Conservation (phyloP, 2,888 invertebrate genomes). For the Athrips mouffetella region DNA sequence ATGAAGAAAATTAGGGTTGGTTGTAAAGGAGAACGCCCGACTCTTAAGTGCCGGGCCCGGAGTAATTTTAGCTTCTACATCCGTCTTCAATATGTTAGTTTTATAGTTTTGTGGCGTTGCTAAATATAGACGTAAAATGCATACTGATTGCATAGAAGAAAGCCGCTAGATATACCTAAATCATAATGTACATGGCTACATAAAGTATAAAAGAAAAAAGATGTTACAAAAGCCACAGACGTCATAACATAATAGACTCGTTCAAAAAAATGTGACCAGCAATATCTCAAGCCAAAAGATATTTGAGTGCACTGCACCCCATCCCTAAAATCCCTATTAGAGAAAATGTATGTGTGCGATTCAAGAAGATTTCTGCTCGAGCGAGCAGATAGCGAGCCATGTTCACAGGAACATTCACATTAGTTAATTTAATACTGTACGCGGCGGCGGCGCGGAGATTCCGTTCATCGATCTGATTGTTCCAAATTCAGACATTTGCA, state of each 20-base stretch:
- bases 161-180: too few species aligned
- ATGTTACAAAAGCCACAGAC: neutral
- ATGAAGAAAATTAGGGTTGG: slow-evolving; percentile 47
- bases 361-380: slow-evolving; percentile 56
- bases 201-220: too few species aligned
- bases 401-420: slow-evolving; percentile 49
- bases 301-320: too few species aligned
- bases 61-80: slow-evolving; percentile 4
- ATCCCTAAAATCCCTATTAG: neutral
- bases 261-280: too few species aligned
- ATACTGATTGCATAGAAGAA: too few species aligned
- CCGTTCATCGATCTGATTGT: neutral
- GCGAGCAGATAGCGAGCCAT: slow-evolving; percentile 32
- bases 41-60: neutral
- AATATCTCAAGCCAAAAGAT: too few species aligned
- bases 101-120: neutral
- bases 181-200: too few species aligned
- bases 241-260: too few species aligned
- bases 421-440: slow-evolving; percentile 28
- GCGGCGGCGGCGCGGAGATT: neutral
- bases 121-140: neutral
- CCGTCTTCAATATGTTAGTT: slow-evolving; percentile 9
- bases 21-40: neutral
- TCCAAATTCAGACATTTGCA: too few species aligned
- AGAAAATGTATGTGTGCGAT: slow-evolving; percentile 68